Evolutionary conservation across 1,140 invertebrate genomes (phyloP).

Genomic region (Drosophila ambigua): DNA sequence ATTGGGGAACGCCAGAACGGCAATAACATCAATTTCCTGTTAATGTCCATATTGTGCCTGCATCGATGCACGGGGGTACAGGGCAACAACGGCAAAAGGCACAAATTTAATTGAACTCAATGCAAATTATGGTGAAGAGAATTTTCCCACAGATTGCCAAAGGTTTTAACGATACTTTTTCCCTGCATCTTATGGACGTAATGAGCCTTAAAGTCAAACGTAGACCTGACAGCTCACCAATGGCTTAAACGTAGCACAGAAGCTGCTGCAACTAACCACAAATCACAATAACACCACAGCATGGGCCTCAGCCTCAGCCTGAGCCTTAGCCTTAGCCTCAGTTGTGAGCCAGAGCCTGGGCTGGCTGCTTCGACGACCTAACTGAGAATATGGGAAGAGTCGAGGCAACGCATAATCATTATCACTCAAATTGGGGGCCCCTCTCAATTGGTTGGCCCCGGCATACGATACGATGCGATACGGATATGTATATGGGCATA

Average conservation of each 20-base stretch:
- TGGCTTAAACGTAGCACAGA: slow-evolving; percentile 78
- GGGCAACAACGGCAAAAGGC: slow-evolving; percentile 14
- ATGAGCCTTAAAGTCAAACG: slow-evolving; percentile 80
- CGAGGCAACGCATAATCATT: slow-evolving; percentile 75
- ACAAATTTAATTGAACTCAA: slow-evolving; percentile 67
- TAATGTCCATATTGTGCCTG: slow-evolving; percentile 55
- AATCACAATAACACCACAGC: slow-evolving; percentile 68
- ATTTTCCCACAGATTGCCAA: slow-evolving; percentile 75
- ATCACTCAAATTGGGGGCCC: slow-evolving; percentile 75
- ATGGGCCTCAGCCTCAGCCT: slow-evolving; percentile 2
- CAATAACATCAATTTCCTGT: slow-evolving; percentile 57
- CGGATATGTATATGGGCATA: slow-evolving; percentile 6
- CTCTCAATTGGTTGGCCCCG: slow-evolving; percentile 38
- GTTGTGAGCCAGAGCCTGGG: slow-evolving; percentile 6
- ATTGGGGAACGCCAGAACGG: not conserved
- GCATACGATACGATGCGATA: slow-evolving; percentile 19
- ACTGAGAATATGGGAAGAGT: slow-evolving; percentile 55
- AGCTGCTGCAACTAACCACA: slow-evolving; percentile 79
- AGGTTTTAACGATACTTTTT: slow-evolving; percentile 66
- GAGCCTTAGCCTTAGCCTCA: slow-evolving; percentile 1
- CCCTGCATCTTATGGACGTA: slow-evolving; percentile 40
- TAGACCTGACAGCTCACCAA: slow-evolving; percentile 72
- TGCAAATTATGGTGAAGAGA: slow-evolving; percentile 73
- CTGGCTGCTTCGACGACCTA: slow-evolving; percentile 20
- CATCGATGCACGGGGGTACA: slow-evolving; percentile 1